Evolutionary conservation across 2,888 invertebrate genomes (phyloP), one percentile per base, ranked within the genome.

Genomic region (Drosophila robusta): DNA sequence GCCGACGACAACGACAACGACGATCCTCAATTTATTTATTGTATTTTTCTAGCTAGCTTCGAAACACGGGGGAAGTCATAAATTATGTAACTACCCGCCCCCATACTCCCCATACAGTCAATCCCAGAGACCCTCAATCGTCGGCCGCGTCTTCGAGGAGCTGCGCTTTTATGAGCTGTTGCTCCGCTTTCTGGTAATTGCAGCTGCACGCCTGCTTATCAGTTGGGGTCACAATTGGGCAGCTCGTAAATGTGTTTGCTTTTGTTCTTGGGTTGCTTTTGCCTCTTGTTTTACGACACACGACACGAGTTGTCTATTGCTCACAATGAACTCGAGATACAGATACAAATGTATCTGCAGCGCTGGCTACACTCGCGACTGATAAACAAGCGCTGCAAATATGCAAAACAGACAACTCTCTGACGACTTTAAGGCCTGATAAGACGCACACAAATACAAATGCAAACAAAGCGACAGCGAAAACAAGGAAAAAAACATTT

Each of bases 21-120:
- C 88, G 77, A 85, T 86, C 87, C 89, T 84, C 89, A 87, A 82
- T 84, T 84, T 89, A 89, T 89, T 84, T 87, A 89, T 88, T 80
- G 84, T 89, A 70, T 85, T 81, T 81, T 85, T 78, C 86, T 83
- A 75, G 87, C 84, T 68, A 70, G 63, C 54, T 58, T 42, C 49
- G 51, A 49, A 45, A 62, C 56, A 49, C 62, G 36, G 61, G 67
- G 85, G 86, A 86, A 85, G 86, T 87, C 86, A 86, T 86, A 86
- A 86, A 86, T 86, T 89, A 89, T 89, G 88, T 83, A 89, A 83
- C 78, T 60, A 50, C 22, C 47, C 32, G 22, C 61, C 38, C 39
- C n/a, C 38, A 16, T 18, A 6, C 50, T 18, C 9, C 7, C 6
- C 29, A n/a, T n/a, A n/a, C n/a, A 12, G 3, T 18, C 34, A 22